A percentile compares a stretch with the other conserved stretches of the same genome.
Evolutionary conservation across 2,888 invertebrate species (phyloP).

Genomic region (Erebia palarica): DNA sequence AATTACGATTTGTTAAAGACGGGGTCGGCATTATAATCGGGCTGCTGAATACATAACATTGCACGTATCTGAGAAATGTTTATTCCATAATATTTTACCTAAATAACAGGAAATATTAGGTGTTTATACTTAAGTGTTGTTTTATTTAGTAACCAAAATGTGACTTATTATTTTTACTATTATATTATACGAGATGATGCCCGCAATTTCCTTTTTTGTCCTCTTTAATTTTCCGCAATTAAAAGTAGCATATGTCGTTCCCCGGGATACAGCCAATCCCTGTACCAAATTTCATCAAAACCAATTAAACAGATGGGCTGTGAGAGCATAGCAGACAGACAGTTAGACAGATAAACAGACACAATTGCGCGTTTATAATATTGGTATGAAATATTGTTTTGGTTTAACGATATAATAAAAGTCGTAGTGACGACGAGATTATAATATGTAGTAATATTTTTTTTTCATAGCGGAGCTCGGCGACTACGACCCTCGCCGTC

Average conservation of each 20-base stretch:
- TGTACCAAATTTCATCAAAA: too few species aligned
- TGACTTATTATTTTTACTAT: background rate
- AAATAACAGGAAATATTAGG: background rate
- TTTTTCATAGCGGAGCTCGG: conserved; percentile 92
- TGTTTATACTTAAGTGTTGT: background rate
- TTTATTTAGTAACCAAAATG: too few species aligned
- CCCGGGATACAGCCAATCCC: too few species aligned
- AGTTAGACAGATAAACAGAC: too few species aligned
- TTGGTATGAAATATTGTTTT: too few species aligned
- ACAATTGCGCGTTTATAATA: too few species aligned
- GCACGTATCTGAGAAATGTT: conserved; percentile 8
- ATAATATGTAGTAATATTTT: conserved; percentile 2
- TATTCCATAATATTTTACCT: background rate
- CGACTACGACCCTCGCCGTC: conserved; percentile 94
- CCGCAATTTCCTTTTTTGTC: background rate
- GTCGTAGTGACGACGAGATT: too few species aligned
- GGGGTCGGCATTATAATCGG: conserved; percentile 46
- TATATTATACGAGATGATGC: background rate
- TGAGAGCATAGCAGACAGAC: too few species aligned
- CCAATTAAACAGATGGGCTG: too few species aligned
- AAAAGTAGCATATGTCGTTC: too few species aligned
- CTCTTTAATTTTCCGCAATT: too few species aligned
- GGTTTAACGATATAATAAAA: too few species aligned
- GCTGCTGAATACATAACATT: conserved; percentile 31
- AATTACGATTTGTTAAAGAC: conserved; percentile 56